Base-by-base conservation (phyloP, 1,140 invertebrate species). In the Cherax destructor region DNA sequence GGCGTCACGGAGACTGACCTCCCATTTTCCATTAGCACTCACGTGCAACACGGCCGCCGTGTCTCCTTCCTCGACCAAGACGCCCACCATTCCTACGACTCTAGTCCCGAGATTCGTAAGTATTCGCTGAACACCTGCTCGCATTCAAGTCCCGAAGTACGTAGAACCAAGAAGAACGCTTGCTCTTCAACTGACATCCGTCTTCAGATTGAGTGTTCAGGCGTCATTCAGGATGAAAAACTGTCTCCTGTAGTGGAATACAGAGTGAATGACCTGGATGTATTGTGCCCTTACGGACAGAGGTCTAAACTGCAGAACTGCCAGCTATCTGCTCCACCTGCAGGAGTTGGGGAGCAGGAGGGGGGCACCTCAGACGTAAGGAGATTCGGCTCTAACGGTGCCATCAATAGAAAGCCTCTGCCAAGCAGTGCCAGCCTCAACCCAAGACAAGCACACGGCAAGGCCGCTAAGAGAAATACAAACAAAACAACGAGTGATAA, bases 21-120 rank as follows among this genome's bases (percentile, higher is more conserved):
- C n/a, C 89, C 89, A 2, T 91, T 91, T 59, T 91, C 83, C 61
- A 85, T 91, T 21, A 91, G 89, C 83, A 86, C 83, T 24, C 89
- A 91, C 76, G 81, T 91, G 21, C 83, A 85, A 18, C 89, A 86
- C 61, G 89, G 89, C 49, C 83, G 83, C 9, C 83, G 89, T 11
- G 89, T 91, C 56, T 91, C 89, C 59, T 91, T 91, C 61, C 47
- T 65, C 41, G 89, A 91, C 72, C 83, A 91, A 18, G 77, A 91
- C 61, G 47, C 61, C 61, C 77, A 86, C 52, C 87, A 83, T 47
- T 76, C 49, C 79, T 89, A 83, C 65, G 79, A 83, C 49, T 69
- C 87, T 4, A 61, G 87, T n/a, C 79, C 41, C 7, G 87, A 89
- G 79, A 83, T 52, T 11, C 78, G 80, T 13, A 89, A 89, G 87